Evolutionary conservation across 2,888 invertebrate species (phyloP), one percentile per base, ranked within the genome.

Genomic region (Dolichomitus sp.): DNA sequence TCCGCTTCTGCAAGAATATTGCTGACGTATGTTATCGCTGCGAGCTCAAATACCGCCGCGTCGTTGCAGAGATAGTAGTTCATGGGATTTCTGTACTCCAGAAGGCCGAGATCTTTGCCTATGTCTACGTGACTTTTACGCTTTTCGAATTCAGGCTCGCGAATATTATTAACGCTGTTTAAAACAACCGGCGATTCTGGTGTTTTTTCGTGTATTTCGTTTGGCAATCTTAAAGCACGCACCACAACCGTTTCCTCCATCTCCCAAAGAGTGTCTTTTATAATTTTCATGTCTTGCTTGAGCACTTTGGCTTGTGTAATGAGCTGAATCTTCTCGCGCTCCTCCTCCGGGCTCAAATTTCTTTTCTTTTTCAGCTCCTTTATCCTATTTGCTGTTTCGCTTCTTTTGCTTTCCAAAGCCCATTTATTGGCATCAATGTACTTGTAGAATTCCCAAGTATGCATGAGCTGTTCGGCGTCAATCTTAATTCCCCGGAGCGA

Each of bases 31-130:
- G 92, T 94, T 87, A 95, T 94, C 14, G 95, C 92, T 23, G 95
- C 95, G 11, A 96, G 93, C 93, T 98, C 97, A 90, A 97, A 97
- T 17, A 96, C 87, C 0, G 97, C 97, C 0, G 96, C 97, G 81
- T 97, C 95, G 23, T 96, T 95, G 90, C 94, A 95, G 4, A 96
- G 94, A 91, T 95, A 97, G 91, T 95, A 96, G 84, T 94, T 95
- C 80, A 95, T 94, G 80, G 95, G 95, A 91, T 95, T 95, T 85
- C 93, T 94, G 86, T 95, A 96, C 76, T 96, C 94, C n/a, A 97
- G 86, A 9, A 96, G 89, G 63, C 95, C 93, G 23, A 95, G 91
- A 19, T 94, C 88, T 84, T 88, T 91, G 0, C 95, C 97, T 84
- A 96, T 95, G 86, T 94, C 94, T 86, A 95, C 91, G 92, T 96